phyloP scores from a whole-genome alignment of 2,113 vertebrate genomes.

The Tringa solitaria region DNA sequence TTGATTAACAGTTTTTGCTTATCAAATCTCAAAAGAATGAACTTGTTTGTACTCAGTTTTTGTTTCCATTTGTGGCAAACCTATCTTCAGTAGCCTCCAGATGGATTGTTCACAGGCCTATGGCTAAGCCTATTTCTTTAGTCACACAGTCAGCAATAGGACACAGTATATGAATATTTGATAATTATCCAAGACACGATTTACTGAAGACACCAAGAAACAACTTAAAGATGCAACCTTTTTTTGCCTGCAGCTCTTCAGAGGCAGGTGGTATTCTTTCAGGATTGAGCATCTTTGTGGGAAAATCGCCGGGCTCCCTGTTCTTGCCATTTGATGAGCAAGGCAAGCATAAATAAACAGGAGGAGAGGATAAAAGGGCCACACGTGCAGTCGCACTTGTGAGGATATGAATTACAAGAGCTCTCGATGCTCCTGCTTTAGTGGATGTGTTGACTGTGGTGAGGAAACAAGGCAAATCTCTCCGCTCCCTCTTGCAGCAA shows the following conservation, averaged over 20 bases:
- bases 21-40: background rate
- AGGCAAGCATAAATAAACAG: background rate
- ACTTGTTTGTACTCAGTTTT: background rate
- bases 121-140: background rate
- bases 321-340: background rate
- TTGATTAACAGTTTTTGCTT: conserved; percentile 6
- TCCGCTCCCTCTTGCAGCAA: background rate
- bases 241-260: background rate
- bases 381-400: background rate
- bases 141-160: background rate
- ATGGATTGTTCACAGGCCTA: background rate
- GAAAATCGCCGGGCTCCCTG: background rate
- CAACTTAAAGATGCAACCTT: background rate
- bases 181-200: background rate
- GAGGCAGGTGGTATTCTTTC: background rate
- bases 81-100: background rate
- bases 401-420: background rate
- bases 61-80: background rate
- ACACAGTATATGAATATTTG: background rate
- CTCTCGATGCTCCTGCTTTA: background rate
- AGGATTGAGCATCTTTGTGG: background rate
- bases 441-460: background rate
- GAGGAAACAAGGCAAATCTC: background rate
- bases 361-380: background rate
- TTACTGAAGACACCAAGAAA: background rate